Base-by-base conservation (phyloP, 2,797 vertebrate species). In the Eurystomus glaucurus region DNA sequence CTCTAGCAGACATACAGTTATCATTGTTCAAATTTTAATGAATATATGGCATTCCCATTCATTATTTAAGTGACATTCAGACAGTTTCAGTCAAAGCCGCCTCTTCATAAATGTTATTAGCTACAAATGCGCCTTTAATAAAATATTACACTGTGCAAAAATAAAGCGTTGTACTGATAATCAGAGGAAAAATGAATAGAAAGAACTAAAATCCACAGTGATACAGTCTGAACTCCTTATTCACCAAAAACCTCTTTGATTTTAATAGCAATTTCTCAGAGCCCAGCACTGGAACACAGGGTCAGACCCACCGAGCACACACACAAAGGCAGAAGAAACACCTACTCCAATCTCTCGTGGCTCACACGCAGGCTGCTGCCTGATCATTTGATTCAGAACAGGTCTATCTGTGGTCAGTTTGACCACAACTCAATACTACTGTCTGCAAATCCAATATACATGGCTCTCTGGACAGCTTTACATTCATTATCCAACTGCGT, bases 11-110 rank as follows among this genome's bases (percentile, higher is more conserved):
- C 65, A 94, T 97, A 96, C 91, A 97, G 94, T 93, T 96, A 96
- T 80, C 58, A 95, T 88, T 96, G 93, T 96, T 97, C 85, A 88
- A 94, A 92, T 88, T 89, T 94, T 94, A 91, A 93, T 96, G 95
- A 97, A 88, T 96, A 95, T 96, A 96, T 93, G 91, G 86, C 71
- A 91, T 83, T 82, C 45, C 80, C 65, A 96, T 95, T 96, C 86
- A 94, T 97, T 86, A 96, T 92, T 95, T 92, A 96, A 94, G 86
- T 82, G 75, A 91, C 78, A 81, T 92, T 94, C 94, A 96, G 77
- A 93, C 29, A 68, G 74, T 65, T 95, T 85, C 78, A 91, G 76
- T 95, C 81, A 95, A 94, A 95, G 91, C 79, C 50, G 43, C 51
- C 86, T 93, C 91, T 96, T 97, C 82, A 90, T 88, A 96, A 93